Conservation (phyloP, 2,888 invertebrate species). For the Aleiodes alternator region DNA sequence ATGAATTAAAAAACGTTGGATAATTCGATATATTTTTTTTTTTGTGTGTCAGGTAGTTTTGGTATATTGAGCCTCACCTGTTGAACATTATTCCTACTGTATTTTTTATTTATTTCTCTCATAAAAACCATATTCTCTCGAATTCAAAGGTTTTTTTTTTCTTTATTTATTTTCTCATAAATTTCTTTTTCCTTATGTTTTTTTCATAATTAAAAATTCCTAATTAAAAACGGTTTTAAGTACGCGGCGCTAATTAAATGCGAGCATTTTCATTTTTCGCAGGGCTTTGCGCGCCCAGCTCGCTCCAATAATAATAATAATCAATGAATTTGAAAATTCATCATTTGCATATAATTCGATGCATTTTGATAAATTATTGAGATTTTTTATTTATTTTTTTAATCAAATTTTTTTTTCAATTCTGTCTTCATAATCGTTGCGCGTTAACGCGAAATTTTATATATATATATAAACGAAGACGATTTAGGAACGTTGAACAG, state of each 20-base stretch:
- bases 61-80: conserved; percentile 72
- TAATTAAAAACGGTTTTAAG: conserved; percentile 70
- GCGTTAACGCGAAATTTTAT: conserved; percentile 64
- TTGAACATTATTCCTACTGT: conserved; percentile 57
- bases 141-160: background rate
- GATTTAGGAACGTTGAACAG: conserved; percentile 69
- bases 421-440: conserved; percentile 68
- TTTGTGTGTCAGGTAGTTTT: conserved; percentile 33
- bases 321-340: background rate
- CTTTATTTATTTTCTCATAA: background rate
- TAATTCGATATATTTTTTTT: conserved; percentile 2
- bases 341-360: conserved; percentile 13
- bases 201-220: conserved; percentile 1
- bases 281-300: conserved; percentile 75
- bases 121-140: conserved; percentile 34
- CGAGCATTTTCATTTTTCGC: conserved; percentile 64
- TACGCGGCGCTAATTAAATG: conserved; percentile 71
- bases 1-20: conserved; percentile 28
- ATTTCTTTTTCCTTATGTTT: too few species aligned
- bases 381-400: background rate
- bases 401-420: conserved; percentile 45
- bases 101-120: conserved; percentile 56
- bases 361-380: background rate
- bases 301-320: conserved; percentile 55
- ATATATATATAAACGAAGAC: conserved; percentile 65